phyloP scores from a whole-genome alignment of 92 coral and sea anemone species.

The Chrysogorgia sp. region DNA sequence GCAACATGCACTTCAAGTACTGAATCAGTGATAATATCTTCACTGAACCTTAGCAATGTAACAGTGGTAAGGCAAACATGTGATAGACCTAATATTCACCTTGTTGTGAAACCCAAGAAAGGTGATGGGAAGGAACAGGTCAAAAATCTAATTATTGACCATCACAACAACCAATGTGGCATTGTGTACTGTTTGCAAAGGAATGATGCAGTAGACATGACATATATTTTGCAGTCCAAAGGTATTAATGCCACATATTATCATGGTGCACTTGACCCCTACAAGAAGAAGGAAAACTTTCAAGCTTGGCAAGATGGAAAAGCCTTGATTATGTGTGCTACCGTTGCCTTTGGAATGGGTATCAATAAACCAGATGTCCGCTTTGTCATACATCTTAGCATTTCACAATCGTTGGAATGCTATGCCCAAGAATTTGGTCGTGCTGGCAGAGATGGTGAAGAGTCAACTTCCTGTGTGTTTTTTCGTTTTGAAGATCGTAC shows the following conservation, averaged over 20 bases:
- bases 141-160: neutral
- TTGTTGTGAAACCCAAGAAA: conserved; percentile 47
- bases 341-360: conserved; percentile 71
- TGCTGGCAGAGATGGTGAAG: conserved; percentile 64
- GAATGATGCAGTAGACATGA: conserved; percentile 45
- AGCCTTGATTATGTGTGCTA: conserved; percentile 64
- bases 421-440: conserved; percentile 67
- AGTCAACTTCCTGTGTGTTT: conserved; percentile 29
- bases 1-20: conserved; percentile 57
- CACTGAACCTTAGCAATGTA: conserved; percentile 28
- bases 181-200: conserved; percentile 65
- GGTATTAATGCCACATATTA: conserved; percentile 65
- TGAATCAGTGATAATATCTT: conserved; percentile 41
- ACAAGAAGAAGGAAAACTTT: conserved; percentile 47
- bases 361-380: conserved; percentile 66
- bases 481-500: conserved; percentile 68
- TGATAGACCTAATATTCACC: conserved; percentile 38
- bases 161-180: conserved; percentile 58
- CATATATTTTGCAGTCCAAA: conserved; percentile 48
- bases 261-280: conserved; percentile 66
- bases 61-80: conserved; percentile 43
- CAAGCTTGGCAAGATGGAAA: conserved; percentile 55
- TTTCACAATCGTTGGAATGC: conserved; percentile 56
- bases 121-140: conserved; percentile 57
- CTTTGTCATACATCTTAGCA: conserved; percentile 64